Base-by-base conservation (phyloP, 2,113 vertebrate genomes). In the Tamias sibiricus region DNA sequence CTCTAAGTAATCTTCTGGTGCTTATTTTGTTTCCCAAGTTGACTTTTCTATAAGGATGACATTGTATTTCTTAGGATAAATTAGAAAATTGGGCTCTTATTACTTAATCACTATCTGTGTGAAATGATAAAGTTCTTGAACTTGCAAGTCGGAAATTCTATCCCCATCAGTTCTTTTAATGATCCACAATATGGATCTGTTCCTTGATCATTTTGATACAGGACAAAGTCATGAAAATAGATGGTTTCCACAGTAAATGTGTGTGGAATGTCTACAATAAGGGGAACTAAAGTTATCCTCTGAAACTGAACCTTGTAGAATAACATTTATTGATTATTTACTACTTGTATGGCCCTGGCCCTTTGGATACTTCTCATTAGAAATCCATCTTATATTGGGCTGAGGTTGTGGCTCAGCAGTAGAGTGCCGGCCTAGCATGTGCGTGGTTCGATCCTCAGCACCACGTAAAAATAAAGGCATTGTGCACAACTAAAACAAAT, bases 1-100 rank as follows among this genome's bases (percentile, higher is more conserved):
- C 74, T 57, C 57, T 80, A 76, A 87, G 87, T 75, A 94, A 96
- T 2, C 64, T 91, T 94, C 86, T 44, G 37, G 17, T 86, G 62
- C 32, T 90, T 92, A 97, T 97, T 95, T 96, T 94, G 77, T 95
- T 95, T 92, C 94, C 87, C 87, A 96, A 90, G 66, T 57, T 12
- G 37, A 87, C n/a, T 90, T 95, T 92, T 79, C 96, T 91, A n/a
- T 69, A 93, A 80, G 83, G 87, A 95, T 66, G 32, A 12, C 72
- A 95, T 91, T 95, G 81, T 87, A 87, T 93, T 96, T 97, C 89
- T 88, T n/a, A 96, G 16, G 35, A 17, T 89, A 89, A 90, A 74
- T 80, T 80, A 93, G 47, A 49, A 94, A 93, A 93, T 91, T 98
- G 87, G 87, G 66, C 84, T 97, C 87, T 94, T 89, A 37, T 96